Conservation (phyloP, 2,888 invertebrate genomes). For the Monochamus alternatus region DNA sequence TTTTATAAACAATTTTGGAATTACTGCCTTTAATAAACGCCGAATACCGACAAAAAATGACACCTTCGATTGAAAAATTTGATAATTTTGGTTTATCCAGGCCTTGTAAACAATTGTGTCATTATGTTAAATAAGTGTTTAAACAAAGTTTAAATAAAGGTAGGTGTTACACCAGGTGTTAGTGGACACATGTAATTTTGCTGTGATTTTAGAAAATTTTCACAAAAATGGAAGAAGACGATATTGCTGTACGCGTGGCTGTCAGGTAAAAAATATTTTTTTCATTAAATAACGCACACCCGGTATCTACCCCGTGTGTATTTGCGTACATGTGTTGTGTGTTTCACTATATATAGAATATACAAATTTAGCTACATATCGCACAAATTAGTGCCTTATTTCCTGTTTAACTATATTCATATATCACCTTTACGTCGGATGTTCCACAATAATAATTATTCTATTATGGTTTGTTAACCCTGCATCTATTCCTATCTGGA, state of each 20-base stretch:
- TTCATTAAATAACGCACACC: conserved; percentile 32
- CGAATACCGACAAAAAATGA: conserved; percentile 37
- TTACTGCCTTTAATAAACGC: conserved; percentile 33
- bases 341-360: conserved; percentile 44
- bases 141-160: conserved; percentile 59
- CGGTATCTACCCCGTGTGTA: conserved; percentile 19
- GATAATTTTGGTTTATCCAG: conserved; percentile 46
- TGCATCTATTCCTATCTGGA: conserved; percentile 23
- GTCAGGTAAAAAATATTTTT: conserved; percentile 74
- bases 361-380: conserved; percentile 48
- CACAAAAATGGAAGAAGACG: conserved; percentile 75
- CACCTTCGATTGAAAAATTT: conserved; percentile 32
- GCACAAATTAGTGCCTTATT: conserved; percentile 42
- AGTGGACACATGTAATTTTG: conserved; percentile 54
- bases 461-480: conserved; percentile 29
- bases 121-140: conserved; percentile 58
- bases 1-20: conserved; percentile 35
- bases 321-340: conserved; percentile 43
- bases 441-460: conserved; percentile 33
- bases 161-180: conserved; percentile 62
- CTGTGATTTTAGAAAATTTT: conserved; percentile 53
- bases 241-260: conserved; percentile 80
- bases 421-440: conserved; percentile 41
- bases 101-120: conserved; percentile 51
- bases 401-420: conserved; percentile 44